phyloP scores from a whole-genome alignment of 2,797 vertebrate genomes.

The Helostoma temminkii region DNA sequence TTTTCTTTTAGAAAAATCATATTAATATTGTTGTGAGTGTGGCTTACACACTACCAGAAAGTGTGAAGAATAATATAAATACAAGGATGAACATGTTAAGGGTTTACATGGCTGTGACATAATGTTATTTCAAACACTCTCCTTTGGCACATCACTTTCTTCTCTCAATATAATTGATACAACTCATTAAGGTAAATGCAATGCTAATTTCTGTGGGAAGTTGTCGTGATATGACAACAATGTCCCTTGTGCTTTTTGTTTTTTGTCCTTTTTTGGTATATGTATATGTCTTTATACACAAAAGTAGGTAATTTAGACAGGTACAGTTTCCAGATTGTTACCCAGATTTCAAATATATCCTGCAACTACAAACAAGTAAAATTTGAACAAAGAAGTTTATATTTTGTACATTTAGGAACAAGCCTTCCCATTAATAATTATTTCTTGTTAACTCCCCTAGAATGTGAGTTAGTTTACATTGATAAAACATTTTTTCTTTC shows the following conservation, averaged over 20 bases:
- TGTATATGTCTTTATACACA: no score
- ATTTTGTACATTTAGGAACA: constrained; percentile 5
- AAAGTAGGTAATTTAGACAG: no score
- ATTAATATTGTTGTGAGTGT: neutral
- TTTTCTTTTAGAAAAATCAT: neutral
- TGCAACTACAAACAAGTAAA: neutral
- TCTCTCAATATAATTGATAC: no score
- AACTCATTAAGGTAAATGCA: neutral
- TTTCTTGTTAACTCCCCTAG: neutral
- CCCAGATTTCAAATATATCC: neutral
- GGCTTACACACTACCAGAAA: neutral
- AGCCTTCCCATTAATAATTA: neutral
- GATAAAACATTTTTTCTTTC: constrained; percentile 4
- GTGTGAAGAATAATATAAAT: neutral
- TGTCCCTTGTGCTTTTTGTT: neutral
- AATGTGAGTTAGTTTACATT: neutral
- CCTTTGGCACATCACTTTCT: neutral
- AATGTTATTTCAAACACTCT: no score
- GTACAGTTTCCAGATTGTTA: neutral
- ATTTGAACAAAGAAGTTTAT: no score
- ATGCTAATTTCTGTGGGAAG: neutral
- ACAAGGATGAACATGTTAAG: neutral
- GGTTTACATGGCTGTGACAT: neutral
- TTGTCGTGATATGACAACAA: neutral
- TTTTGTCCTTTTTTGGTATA: neutral